Conservation (phyloP, 2,888 invertebrate genomes). For the Macrophya alboannulata region DNA sequence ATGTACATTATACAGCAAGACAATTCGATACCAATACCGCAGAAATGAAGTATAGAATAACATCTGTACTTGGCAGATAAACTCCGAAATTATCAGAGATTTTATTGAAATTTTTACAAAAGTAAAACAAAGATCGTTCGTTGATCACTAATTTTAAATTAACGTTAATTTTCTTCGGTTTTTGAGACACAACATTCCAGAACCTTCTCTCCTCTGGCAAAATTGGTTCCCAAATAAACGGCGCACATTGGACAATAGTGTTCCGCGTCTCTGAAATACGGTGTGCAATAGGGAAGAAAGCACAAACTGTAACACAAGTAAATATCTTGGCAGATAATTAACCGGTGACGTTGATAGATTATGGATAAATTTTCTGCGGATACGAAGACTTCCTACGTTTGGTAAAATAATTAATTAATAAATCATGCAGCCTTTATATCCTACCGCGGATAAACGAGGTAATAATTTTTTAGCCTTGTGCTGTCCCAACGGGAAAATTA, state of each 20-base stretch:
- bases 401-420: background rate
- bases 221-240: constrained; percentile 62
- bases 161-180: background rate
- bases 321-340: background rate
- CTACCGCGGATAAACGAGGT: background rate
- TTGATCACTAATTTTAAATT: background rate
- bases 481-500: background rate
- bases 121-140: background rate
- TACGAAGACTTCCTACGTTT: background rate
- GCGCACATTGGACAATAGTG: constrained; percentile 63
- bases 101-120: constrained; percentile 11
- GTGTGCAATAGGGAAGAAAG: constrained; percentile 58
- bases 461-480: background rate
- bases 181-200: background rate
- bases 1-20: too few relatives aligned
- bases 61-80: background rate
- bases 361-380: background rate
- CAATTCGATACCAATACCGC: background rate
- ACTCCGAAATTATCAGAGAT: background rate
- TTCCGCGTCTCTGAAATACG: constrained; percentile 58
- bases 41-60: background rate
- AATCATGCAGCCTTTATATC: background rate
- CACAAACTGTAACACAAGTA: constrained; percentile 59
- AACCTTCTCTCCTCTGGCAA: constrained; percentile 19
- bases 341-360: constrained; percentile 8